phyloP scores from a whole-genome alignment of 2,797 vertebrate genomes.

The Sebastiscus tertius region DNA sequence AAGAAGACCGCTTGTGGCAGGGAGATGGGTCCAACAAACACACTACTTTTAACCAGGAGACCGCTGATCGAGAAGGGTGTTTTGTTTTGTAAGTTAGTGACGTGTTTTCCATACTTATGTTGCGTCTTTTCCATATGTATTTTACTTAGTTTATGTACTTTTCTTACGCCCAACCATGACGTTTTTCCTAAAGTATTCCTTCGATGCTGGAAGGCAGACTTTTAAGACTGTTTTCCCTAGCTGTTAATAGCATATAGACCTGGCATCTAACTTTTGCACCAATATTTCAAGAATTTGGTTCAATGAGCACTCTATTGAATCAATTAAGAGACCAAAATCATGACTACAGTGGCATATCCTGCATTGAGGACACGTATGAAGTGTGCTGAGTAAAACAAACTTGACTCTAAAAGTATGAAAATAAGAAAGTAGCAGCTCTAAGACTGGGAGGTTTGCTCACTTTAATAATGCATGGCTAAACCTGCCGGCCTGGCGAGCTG shows the following conservation, averaged over 20 bases:
- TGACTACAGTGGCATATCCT: background rate
- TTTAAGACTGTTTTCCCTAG: background rate
- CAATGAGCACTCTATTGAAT: background rate
- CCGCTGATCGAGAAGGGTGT: too few relatives aligned
- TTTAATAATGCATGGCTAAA: conserved; percentile 14
- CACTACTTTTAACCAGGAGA: too few relatives aligned
- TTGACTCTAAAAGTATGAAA: background rate
- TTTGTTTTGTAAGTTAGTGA: too few relatives aligned
- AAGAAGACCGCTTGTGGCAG: too few relatives aligned
- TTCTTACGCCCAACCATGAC: too few relatives aligned
- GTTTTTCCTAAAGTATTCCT: background rate
- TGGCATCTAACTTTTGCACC: background rate
- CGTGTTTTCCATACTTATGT: too few relatives aligned
- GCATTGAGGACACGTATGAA: background rate
- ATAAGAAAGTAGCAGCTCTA: background rate
- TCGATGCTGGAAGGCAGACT: background rate
- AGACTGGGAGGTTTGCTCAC: background rate
- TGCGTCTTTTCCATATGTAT: too few relatives aligned
- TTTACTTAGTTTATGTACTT: too few relatives aligned
- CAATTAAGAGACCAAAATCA: background rate
- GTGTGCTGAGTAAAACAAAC: background rate
- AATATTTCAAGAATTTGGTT: background rate
- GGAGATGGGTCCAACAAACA: too few relatives aligned
- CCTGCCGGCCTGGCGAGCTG: background rate
- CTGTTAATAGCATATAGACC: background rate